Conservation (phyloP, 53 echinoderm and acorn worm species). For the Zoroaster sp. region DNA sequence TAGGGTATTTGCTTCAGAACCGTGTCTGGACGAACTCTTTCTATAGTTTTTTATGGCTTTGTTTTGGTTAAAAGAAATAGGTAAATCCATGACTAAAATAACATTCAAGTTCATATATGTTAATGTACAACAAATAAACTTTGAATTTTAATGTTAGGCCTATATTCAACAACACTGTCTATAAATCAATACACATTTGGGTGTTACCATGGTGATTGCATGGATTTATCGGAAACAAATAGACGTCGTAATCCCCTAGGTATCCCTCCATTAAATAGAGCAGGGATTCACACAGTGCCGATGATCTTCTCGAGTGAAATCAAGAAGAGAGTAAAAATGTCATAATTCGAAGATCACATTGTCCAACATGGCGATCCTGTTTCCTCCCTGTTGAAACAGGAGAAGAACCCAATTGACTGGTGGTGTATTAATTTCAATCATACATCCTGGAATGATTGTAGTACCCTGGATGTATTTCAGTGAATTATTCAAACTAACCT, state of each 20-base stretch:
- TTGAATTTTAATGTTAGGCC: too few species aligned
- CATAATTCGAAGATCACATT: constrained; percentile 45
- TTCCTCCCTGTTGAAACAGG: constrained; percentile 14
- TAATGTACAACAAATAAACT: too few species aligned
- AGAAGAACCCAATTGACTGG: constrained; percentile 1
- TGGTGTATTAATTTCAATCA: not conserved
- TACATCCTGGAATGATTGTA: not conserved
- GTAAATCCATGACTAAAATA: too few species aligned
- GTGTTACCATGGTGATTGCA: not conserved
- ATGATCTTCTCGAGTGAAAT: not conserved
- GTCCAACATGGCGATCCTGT: constrained; percentile 35
- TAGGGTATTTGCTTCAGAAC: too few species aligned
- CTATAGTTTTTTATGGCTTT: too few species aligned
- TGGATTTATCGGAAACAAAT: not conserved
- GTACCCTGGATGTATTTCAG: not conserved
- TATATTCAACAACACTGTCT: not conserved
- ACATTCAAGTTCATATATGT: too few species aligned
- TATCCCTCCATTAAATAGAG: not conserved
- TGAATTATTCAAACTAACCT: not conserved
- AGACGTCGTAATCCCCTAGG: not conserved
- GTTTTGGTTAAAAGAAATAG: too few species aligned
- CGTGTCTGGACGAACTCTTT: too few species aligned
- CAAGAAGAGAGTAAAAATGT: constrained; percentile 28
- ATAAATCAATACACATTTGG: not conserved
- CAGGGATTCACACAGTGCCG: not conserved